phyloP scores from a whole-genome alignment of 2,113 vertebrate genomes.

The Hypanus sabinus region DNA sequence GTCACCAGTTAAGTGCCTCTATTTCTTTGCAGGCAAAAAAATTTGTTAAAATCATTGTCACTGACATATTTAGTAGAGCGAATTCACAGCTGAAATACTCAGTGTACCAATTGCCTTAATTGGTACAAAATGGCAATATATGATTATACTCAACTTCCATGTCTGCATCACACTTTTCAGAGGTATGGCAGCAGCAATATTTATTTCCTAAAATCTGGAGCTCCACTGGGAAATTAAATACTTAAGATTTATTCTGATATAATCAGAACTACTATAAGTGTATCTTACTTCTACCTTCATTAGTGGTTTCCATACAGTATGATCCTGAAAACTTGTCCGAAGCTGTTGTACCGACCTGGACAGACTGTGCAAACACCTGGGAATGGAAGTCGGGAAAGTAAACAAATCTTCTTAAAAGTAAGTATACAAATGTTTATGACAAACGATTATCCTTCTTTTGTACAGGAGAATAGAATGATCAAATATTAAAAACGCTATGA shows the following conservation, averaged over 20 bases:
- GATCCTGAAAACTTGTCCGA: constrained; percentile 96
- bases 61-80: neutral
- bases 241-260: neutral
- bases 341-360: constrained; percentile 97
- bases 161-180: neutral
- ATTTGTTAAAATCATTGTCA: neutral
- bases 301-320: constrained; percentile 95
- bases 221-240: neutral
- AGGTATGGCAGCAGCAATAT: neutral
- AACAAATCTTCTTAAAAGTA: neutral
- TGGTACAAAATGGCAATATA: neutral
- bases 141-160: neutral
- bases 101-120: neutral
- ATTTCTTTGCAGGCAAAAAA: neutral
- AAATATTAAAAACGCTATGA: neutral
- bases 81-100: neutral
- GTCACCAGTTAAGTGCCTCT: neutral
- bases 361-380: constrained; percentile 96
- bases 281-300: constrained; percentile 75
- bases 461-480: neutral
- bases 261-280: neutral
- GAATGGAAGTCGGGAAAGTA: constrained; percentile 40
- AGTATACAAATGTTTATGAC: neutral
- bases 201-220: neutral
- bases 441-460: neutral